phyloP scores from a whole-genome alignment of 2,113 vertebrate genomes.

The Marcusenius ussheri region DNA sequence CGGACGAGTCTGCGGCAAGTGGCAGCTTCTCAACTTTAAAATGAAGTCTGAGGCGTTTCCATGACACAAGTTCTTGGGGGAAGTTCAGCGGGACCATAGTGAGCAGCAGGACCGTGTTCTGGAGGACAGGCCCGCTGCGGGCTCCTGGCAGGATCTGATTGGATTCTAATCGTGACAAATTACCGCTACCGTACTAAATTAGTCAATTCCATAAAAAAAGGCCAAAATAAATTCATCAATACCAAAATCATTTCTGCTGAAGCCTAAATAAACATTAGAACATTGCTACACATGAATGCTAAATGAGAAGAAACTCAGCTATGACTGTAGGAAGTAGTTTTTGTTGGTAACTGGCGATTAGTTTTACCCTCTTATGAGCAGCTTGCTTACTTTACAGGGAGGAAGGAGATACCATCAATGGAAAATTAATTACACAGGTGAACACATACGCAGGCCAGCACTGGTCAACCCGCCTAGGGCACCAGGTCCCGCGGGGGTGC shows the following conservation, averaged over 20 bases:
- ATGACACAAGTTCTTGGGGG: not conserved
- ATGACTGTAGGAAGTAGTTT: not conserved
- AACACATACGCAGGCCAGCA: not conserved
- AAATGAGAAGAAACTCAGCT: not conserved
- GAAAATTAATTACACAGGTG: not conserved
- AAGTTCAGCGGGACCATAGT: not conserved
- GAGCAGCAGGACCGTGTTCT: not conserved
- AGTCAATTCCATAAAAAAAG: not conserved
- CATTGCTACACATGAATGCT: not conserved
- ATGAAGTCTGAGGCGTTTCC: not conserved
- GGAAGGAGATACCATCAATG: not conserved
- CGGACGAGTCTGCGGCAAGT: not conserved
- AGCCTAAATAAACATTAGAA: not conserved
- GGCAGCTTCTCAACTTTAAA: not conserved
- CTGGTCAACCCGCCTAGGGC: not conserved
- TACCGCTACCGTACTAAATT: not conserved
- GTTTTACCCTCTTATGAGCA: not conserved
- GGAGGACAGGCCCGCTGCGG: not conserved
- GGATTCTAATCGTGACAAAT: slow-evolving; percentile 11
- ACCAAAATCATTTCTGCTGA: not conserved
- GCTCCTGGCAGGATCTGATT: not conserved
- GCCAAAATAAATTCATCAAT: not conserved
- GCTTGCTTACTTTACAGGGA: slow-evolving; percentile 15
- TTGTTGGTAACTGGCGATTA: not conserved
- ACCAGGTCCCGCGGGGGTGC: not conserved